Base-by-base conservation (phyloP, 1,140 invertebrate species). In the Sminthurinus signatus region DNA sequence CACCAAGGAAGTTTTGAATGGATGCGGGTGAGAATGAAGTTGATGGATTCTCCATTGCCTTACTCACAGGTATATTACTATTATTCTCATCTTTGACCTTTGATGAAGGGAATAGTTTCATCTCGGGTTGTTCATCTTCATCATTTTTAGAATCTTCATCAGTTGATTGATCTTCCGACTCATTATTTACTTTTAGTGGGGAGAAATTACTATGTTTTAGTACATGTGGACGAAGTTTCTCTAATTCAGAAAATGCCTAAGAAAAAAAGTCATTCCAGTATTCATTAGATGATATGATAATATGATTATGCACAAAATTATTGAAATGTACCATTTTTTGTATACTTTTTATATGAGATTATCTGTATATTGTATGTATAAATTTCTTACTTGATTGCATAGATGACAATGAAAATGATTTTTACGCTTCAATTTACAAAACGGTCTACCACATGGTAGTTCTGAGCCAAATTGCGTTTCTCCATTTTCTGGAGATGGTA, bases 381-480 rank as follows among this genome's bases (percentile, higher is more conserved):
- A 36, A 15, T 8, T 36, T 36, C 72, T 67, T 75, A 81, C 84
- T 77, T 91, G 88, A 76, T 90, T 90, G 76, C 89, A 92, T n/a
- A 87, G 82, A 73, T 87, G 86, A 76, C 89, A 92, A 74, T 93
- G 89, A 72, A 86, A 91, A 74, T 93, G 89, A 65, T 88, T 85
- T 70, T 87, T 85, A 55, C 88, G 81, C 74, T 92, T 92, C 43
- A 91, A 78, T 75, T 92, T 92, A 76, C 89, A 92, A 74, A 91
- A 91, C 10, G 88, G 88, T 25, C 88, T 79, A 36, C 86, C 85
- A 77, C 89, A 92, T 64, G 85, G 85, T 55, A 84, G 80, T 55
- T 86, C 83, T 0, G 80, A 80, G 0, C 82, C 80, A 65, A 59
- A 72, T 51, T 69, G 67, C 4, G 67, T 72, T 48, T 72, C 70